Conservation (phyloP, 2,113 vertebrate species). For the Gobius niger region DNA sequence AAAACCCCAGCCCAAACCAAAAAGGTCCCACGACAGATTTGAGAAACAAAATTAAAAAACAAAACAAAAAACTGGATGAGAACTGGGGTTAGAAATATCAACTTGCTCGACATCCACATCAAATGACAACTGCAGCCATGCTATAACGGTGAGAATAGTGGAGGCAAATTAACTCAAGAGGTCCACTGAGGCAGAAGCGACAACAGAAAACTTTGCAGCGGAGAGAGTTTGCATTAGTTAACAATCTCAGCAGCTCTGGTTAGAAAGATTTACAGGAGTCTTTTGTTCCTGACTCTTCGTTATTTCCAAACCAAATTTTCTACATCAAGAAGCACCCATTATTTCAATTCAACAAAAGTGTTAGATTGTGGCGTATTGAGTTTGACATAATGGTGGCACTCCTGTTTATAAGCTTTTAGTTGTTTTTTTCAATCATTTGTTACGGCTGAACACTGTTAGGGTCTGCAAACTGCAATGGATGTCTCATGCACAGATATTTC, state of each 20-base stretch:
- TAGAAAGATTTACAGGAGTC: slow-evolving; percentile 59
- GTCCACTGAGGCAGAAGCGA: slow-evolving; percentile 67
- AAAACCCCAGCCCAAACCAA: slow-evolving; percentile 65
- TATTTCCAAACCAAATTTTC: background rate
- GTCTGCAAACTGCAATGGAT: slow-evolving; percentile 88
- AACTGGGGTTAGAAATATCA: slow-evolving; percentile 96
- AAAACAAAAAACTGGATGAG: slow-evolving; percentile 82
- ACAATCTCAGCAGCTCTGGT: slow-evolving; percentile 76
- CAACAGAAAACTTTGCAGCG: slow-evolving; percentile 65
- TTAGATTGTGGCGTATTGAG: background rate
- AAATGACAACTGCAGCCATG: slow-evolving; percentile 78
- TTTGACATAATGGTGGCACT: slow-evolving; percentile 39
- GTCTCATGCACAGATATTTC: slow-evolving; percentile 99
- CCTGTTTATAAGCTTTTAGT: slow-evolving; percentile 42
- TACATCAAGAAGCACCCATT: too few relatives aligned
- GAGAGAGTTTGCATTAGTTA: slow-evolving; percentile 80
- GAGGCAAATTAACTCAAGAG: slow-evolving; percentile 56
- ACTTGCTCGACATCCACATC: slow-evolving; percentile 93
- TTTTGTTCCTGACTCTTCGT: slow-evolving; percentile 15
- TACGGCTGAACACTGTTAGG: slow-evolving; percentile 78
- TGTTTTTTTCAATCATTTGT: slow-evolving; percentile 55
- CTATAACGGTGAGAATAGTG: slow-evolving; percentile 71
- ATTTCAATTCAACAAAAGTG: background rate
- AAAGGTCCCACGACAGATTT: slow-evolving; percentile 80
- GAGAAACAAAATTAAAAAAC: slow-evolving; percentile 58